A percentile compares a stretch with the other conserved stretches of the same genome.
These are phyloP conservation scores for Coccyzus lansbergi DNA, from an alignment of 2,797 vertebrate genomes.

Conservation along the genomic window DNA sequence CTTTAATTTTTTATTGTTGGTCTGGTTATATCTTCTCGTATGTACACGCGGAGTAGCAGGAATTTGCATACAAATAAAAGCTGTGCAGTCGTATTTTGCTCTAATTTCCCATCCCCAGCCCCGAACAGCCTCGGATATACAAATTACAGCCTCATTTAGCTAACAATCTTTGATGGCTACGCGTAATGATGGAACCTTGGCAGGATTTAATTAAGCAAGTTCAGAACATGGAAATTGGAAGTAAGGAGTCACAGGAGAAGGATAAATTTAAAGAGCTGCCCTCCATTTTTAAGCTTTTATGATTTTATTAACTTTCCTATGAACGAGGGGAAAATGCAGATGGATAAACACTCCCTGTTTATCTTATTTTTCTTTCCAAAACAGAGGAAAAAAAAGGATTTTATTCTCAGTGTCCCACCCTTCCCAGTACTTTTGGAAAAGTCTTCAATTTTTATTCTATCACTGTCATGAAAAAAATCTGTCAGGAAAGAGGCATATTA, in stretches of 20 bases:
- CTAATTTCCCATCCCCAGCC: background rate
- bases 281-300: slow-evolving; percentile 17
- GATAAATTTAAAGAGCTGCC: slow-evolving; percentile 43
- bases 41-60: background rate
- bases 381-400: background rate
- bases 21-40: background rate
- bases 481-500: background rate
- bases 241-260: slow-evolving; percentile 39
- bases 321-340: background rate
- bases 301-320: background rate
- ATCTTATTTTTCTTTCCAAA: background rate
- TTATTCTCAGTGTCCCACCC: background rate
- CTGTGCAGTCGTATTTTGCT: background rate
- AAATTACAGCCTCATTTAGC: slow-evolving; percentile 43
- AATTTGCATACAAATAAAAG: slow-evolving; percentile 37
- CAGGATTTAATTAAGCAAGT: slow-evolving; percentile 52
- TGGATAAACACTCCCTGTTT: background rate
- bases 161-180: slow-evolving; percentile 13
- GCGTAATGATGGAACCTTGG: slow-evolving; percentile 11
- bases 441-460: background rate
- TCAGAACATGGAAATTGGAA: slow-evolving; percentile 43
- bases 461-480: background rate
- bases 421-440: background rate
- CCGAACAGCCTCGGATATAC: background rate
- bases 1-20: background rate